These are phyloP conservation scores for Lasioglossum zephyrum DNA, from an alignment of 2,888 invertebrate species.

Conservation along the genomic window DNA sequence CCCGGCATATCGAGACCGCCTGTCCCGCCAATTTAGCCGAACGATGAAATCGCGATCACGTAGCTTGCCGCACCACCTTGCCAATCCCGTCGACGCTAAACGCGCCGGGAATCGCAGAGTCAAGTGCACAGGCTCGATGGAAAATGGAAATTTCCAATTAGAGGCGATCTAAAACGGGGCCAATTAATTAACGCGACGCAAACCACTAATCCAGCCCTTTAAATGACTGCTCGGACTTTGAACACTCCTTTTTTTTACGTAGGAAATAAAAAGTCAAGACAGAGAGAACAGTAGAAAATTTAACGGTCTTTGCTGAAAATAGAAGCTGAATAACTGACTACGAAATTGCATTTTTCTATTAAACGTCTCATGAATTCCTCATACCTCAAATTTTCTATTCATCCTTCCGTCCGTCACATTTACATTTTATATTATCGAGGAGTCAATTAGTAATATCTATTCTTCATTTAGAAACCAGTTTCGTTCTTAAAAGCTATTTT, in stretches of 20 bases:
- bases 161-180: constrained; percentile 51
- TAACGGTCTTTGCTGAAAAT: constrained; percentile 20
- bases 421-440: background rate
- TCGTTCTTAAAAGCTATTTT: constrained; percentile 6
- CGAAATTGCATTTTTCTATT: constrained; percentile 33
- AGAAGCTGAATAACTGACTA: constrained; percentile 31
- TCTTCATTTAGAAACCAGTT: constrained; percentile 6
- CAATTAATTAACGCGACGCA: constrained; percentile 66
- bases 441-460: background rate
- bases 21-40: constrained; percentile 38
- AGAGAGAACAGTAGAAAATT: background rate
- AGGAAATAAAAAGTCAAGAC: constrained; percentile 16
- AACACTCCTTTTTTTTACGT: constrained; percentile 16
- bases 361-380: background rate
- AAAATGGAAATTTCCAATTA: constrained; percentile 70
- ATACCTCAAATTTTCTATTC: background rate
- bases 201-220: constrained; percentile 39
- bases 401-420: background rate
- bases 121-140: constrained; percentile 59
- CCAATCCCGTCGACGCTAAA: constrained; percentile 24
- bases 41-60: constrained; percentile 38
- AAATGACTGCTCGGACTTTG: constrained; percentile 27
- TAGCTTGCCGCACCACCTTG: constrained; percentile 23
- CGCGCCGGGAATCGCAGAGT: constrained; percentile 50
- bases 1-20: background rate